Percentiles rank a stretch among this genome's conserved stretches.
Evolutionary conservation across 2,797 vertebrate genomes (phyloP).

Genomic region (Cephalopachus bancanus): DNA sequence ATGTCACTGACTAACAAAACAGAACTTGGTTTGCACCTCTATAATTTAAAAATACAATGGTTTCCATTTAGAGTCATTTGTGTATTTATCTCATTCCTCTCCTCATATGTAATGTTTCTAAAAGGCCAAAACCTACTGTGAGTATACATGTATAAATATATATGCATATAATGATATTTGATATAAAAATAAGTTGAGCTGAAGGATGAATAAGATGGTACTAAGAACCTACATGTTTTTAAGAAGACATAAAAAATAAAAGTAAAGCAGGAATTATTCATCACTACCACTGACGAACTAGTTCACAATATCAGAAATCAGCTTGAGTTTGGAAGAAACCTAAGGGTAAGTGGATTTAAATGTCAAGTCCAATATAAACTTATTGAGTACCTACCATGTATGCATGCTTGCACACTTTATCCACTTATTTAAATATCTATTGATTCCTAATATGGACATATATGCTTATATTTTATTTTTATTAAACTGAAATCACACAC

Average conservation of each 20-base stretch:
- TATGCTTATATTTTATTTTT: slow-evolving; percentile 11
- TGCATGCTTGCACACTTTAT: neutral
- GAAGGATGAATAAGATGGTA: neutral
- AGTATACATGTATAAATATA: neutral
- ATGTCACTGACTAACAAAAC: neutral
- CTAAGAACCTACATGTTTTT: neutral
- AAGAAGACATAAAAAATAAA: slow-evolving; percentile 37
- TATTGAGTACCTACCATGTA: neutral
- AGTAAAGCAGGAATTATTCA: neutral
- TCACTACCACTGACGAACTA: neutral
- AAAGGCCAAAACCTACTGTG: neutral
- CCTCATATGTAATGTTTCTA: neutral
- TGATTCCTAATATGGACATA: neutral
- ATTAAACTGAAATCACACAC: neutral
- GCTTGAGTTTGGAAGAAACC: neutral
- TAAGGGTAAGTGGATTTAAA: neutral
- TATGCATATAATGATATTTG: neutral
- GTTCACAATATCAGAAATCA: neutral
- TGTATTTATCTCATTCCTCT: neutral
- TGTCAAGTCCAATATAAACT: neutral
- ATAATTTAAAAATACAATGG: neutral
- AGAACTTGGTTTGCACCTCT: neutral
- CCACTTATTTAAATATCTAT: neutral
- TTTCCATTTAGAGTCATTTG: neutral
- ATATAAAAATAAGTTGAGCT: neutral